Conservation (phyloP, 2,888 invertebrate species). For the Synergus umbraculus region DNA sequence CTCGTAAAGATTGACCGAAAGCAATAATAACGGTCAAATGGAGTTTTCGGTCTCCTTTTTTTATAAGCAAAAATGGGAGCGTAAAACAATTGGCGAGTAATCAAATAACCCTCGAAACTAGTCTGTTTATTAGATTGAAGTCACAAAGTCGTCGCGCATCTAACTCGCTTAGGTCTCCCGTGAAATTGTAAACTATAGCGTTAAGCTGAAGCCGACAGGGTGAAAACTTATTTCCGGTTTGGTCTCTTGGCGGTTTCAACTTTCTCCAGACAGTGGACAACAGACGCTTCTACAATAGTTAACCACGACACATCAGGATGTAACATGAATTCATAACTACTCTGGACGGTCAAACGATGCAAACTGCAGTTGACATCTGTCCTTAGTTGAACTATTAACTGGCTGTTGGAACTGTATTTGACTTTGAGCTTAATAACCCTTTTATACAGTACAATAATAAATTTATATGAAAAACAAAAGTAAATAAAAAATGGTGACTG, state of each 20-base stretch:
- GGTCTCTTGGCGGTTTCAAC: conserved; percentile 51
- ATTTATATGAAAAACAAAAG: too few species aligned
- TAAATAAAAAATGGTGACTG: too few species aligned
- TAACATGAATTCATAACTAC: not conserved
- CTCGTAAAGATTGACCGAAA: not conserved
- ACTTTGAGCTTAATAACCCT: too few species aligned
- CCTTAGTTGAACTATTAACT: not conserved
- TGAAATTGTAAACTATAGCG: conserved; percentile 61
- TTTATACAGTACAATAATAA: too few species aligned
- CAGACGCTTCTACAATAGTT: not conserved
- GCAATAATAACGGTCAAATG: not conserved
- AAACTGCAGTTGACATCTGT: not conserved
- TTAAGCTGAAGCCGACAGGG: conserved; percentile 48
- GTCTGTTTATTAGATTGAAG: conserved; percentile 63
- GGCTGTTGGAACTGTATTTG: not conserved
- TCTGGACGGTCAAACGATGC: not conserved
- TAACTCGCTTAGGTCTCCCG: conserved; percentile 61
- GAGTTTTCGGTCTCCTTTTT: not conserved
- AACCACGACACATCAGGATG: not conserved
- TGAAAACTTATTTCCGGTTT: conserved; percentile 56
- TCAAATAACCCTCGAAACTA: not conserved
- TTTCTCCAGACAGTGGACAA: conserved; percentile 47
- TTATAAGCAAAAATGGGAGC: not conserved
- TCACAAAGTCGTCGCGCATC: conserved; percentile 53
- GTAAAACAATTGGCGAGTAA: not conserved